A percentile compares a stretch with the other conserved stretches of the same genome.
These are phyloP conservation scores for Lophochroa leadbeateri DNA, from an alignment of 2,113 vertebrate genomes.

Conservation along the genomic window DNA sequence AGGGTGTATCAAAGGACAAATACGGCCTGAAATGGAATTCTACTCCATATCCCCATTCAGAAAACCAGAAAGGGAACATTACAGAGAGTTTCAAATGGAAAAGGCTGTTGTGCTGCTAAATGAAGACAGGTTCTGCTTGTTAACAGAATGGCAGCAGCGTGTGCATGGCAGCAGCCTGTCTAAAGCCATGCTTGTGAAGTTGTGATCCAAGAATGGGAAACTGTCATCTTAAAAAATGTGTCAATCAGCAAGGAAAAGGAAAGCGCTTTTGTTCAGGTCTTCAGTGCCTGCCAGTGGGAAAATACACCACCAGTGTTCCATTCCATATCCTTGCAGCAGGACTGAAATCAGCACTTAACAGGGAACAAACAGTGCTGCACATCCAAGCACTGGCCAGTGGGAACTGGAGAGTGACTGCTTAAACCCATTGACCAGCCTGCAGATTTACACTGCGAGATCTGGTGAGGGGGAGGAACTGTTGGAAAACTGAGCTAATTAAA, in stretches of 20 bases:
- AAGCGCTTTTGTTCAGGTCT: not conserved
- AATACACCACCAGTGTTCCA: not conserved
- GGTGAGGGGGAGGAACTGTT: not conserved
- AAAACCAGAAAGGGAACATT: not conserved
- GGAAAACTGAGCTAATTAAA: not conserved
- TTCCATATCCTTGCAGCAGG: not conserved
- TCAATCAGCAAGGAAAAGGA: not conserved
- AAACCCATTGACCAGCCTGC: not conserved
- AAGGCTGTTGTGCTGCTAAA: not conserved
- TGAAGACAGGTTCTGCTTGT: not conserved
- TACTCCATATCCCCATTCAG: not conserved
- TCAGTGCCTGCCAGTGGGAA: slow-evolving; percentile 26
- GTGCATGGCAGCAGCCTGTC: not conserved
- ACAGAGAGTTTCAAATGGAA: not conserved
- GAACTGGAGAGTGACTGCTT: not conserved
- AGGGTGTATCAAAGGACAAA: not conserved
- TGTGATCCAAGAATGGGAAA: not conserved
- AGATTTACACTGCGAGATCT: not conserved
- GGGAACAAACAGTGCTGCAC: not conserved
- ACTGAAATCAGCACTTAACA: not conserved
- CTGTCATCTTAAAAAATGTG: not conserved
- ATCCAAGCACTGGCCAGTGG: not conserved
- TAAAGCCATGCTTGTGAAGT: not conserved
- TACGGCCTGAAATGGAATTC: not conserved
- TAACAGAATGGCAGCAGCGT: not conserved